phyloP scores from a whole-genome alignment of 30 jellyfish, hydroid and myxozoan genomes.

The Cassiopea andromeda region DNA sequence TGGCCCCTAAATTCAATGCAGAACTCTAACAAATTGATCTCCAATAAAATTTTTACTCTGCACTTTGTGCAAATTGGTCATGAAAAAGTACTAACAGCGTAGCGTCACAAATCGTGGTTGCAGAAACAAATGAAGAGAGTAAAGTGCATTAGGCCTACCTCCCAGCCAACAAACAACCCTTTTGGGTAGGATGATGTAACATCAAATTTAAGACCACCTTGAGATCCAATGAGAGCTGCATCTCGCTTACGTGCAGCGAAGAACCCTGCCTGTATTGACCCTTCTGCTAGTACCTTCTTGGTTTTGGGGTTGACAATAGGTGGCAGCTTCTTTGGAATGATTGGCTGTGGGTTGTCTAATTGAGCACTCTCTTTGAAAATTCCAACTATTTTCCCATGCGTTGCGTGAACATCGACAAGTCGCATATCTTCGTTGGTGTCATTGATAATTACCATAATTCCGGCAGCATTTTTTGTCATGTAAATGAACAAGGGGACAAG shows the following conservation, averaged over 20 bases:
- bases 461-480: slow-evolving; percentile 55
- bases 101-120: too few species aligned
- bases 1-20: too few species aligned
- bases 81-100: too few species aligned
- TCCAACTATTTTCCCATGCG: slow-evolving; percentile 56
- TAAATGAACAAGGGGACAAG: slow-evolving; percentile 45
- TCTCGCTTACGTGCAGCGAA: slow-evolving; percentile 43
- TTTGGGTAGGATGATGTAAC: slow-evolving; percentile 34
- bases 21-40: too few species aligned
- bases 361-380: slow-evolving; percentile 42
- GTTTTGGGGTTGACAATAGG: slow-evolving; percentile 51
- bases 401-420: slow-evolving; percentile 48
- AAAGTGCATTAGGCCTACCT: too few species aligned
- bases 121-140: too few species aligned
- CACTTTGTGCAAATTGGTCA: too few species aligned
- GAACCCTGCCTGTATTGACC: slow-evolving; percentile 59
- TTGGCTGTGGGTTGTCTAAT: slow-evolving; percentile 53
- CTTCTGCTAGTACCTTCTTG: slow-evolving; percentile 32
- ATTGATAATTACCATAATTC: slow-evolving; percentile 31
- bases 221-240: slow-evolving; percentile 34
- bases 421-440: slow-evolving; percentile 46
- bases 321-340: slow-evolving; percentile 51
- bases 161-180: slow-evolving; percentile 55
- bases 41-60: too few species aligned
- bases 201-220: slow-evolving; percentile 50